Base-by-base conservation (phyloP, 2,113 vertebrate genomes). In the Vulpes ferrilata region DNA sequence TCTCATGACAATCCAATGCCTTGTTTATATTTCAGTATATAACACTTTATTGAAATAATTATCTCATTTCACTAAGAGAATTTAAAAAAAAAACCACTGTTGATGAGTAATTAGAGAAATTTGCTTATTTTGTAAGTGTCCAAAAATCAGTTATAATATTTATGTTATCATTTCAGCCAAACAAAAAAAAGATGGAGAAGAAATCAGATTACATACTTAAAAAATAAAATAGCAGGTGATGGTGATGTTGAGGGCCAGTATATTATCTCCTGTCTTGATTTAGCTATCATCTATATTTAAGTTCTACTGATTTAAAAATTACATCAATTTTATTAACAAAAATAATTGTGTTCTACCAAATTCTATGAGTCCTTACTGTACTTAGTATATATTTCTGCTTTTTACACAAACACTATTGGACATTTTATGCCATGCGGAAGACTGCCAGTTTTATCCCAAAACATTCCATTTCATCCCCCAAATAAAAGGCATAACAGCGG, bases 41-140 rank as follows among this genome's bases (percentile, higher is more conserved):
- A 38, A 60, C 60, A 19, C 32, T 65, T 55, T 86, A 71, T 71
- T 19, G 25, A 35, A 85, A 90, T 71, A 71, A 71, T 43, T 62
- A 80, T 86, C 11, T 86, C 4, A 65, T 59, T 87, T 95, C 73
- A 64, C 53, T 59, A 43, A 80, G 62, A 38, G 30, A 38, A 43
- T 90, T 25, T 25, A 11, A 16, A 69, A 91, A 76, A 13, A 69
- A 43, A 43, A 1, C 6, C 7, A 43, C 10, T 91, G n/a, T 38
- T 64, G 64, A 82, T 74, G 43, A 64, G 82, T 55, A 64, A 53
- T 88, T 80, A 90, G 13, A 88, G 84, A 65, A 83, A 76, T 90
- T 57, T 59, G n/a, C 20, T 84, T 67, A 22, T 78, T n/a, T 76
- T 76, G 2, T 67, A 90, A 90, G n/a, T 59, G 51, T 59, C 65